A percentile compares a stretch with the other conserved stretches of the same genome.
These are phyloP conservation scores for Penelope pileata DNA, from an alignment of 2,113 vertebrate species.

Conservation along the genomic window DNA sequence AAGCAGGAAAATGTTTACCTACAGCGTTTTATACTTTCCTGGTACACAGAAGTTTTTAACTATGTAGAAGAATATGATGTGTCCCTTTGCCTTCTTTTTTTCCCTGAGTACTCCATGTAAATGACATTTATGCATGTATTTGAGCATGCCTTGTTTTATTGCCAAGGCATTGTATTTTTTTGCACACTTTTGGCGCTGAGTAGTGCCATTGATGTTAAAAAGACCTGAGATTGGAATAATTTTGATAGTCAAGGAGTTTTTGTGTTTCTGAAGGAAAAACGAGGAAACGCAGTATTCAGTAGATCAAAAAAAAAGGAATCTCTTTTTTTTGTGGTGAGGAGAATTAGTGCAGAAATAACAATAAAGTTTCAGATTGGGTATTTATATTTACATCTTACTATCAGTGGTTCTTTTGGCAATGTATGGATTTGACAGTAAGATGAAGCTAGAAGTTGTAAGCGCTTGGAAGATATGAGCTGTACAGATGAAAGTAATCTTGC, in stretches of 20 bases:
- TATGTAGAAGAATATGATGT: not conserved
- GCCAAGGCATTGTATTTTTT: not conserved
- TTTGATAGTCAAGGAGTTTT: not conserved
- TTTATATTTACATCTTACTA: not conserved
- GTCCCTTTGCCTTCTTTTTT: not conserved
- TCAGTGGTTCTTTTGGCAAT: not conserved
- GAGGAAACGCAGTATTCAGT: not conserved
- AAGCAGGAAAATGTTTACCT: not conserved
- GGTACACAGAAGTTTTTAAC: not conserved
- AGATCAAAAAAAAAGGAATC: not conserved
- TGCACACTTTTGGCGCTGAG: not conserved
- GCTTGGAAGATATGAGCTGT: not conserved
- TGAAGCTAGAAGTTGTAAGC: not conserved
- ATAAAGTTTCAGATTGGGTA: not conserved
- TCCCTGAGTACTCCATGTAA: not conserved
- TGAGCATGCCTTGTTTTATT: not conserved
- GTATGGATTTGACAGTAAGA: not conserved
- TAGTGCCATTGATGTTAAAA: not conserved
- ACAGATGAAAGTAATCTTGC: rapidly evolving
- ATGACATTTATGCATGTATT: not conserved
- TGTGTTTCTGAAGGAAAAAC: not conserved
- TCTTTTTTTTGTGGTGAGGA: not conserved
- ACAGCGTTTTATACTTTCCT: not conserved
- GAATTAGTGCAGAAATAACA: conserved; percentile 1
- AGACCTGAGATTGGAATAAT: not conserved